Evolutionary conservation across 1,140 invertebrate species (phyloP), one percentile per base, ranked within the genome.

Genomic region (Drosophila auraria): DNA sequence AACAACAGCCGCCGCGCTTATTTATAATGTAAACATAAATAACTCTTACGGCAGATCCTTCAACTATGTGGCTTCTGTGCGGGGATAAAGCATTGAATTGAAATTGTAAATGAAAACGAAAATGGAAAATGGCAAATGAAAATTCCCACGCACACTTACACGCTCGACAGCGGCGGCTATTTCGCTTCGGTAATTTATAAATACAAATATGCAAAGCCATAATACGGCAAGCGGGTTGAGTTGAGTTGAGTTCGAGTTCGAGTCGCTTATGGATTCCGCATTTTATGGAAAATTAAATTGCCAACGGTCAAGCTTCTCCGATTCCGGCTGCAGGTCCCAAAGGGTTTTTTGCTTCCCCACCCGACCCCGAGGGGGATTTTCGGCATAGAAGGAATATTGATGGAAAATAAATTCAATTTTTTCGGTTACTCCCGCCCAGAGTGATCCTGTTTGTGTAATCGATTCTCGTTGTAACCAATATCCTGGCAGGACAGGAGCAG

Each of bases 361-460:
- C 20, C 20, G 20, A 15, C 38, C 33, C 12, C 33, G 5, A n/a
- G 20, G 12, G 30, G 54, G 49, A 33, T 51, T 56, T 56, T 57
- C 36, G 51, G 38, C 53, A 66, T 70, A 62, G 76, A 54, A 66
- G 65, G 62, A 77, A 78, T 56, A 84, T 86, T 86, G 82, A 84
- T 78, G 78, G 78, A 61, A 86, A 81, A 82, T 82, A 84, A 84
- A 86, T 86, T 81, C 62, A 63, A 70, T 84, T 80, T 83, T 79
- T 68, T 80, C 27, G 23, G 42, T 23, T 12, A 17, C 30, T 25
- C 12, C 12, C n/a, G 17, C 36, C 44, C 40, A 23, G 11, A n/a
- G 40, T 30, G 17, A 64, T 14, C 36, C 27, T 78, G 61, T 44
- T 70, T 69, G 49, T 71, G 79, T 72, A 70, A 58, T 47, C 50